phyloP scores from a whole-genome alignment of 2,797 vertebrate genomes.

The Pseudotriccus pelzelni region DNA sequence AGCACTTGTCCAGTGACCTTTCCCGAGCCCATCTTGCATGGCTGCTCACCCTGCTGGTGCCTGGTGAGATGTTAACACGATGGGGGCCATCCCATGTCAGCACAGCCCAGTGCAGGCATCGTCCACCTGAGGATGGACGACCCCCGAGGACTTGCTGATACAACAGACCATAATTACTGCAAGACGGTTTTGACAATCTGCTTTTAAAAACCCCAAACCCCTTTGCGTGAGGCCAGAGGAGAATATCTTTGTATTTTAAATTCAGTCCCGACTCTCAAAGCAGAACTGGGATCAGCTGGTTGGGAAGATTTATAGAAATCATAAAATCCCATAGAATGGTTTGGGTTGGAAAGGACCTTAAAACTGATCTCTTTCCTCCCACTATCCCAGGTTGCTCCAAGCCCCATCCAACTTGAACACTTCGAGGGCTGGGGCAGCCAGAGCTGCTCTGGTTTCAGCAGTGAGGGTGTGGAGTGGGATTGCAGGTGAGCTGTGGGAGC shows the following conservation, averaged over 20 bases:
- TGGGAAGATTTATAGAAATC: not conserved
- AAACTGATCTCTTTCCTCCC: not conserved
- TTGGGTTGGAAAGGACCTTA: not conserved
- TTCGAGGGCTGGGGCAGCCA: not conserved
- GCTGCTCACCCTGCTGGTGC: not conserved
- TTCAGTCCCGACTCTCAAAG: not conserved
- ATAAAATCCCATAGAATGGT: too few relatives aligned
- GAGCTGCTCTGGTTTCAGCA: not conserved
- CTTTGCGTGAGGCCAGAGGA: not conserved
- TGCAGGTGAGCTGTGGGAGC: not conserved
- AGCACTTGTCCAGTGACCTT: not conserved
- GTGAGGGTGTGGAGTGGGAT: not conserved
- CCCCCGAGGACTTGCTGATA: constrained; percentile 64
- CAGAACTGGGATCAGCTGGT: not conserved
- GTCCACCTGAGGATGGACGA: not conserved
- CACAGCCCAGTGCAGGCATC: constrained; percentile 5
- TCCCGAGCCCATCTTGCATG: not conserved
- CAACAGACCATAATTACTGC: constrained; percentile 49
- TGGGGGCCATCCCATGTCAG: not conserved
- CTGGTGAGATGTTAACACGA: not conserved
- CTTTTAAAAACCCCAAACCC: constrained; percentile 52
- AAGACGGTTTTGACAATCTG: constrained; percentile 49
- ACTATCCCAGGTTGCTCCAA: not conserved
- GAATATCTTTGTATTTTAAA: not conserved
- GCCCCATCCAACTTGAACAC: not conserved